A percentile compares a stretch with the other conserved stretches of the same genome.
Conservation (phyloP, 2,113 vertebrate species). For the Paramisgurnus dabryanus region DNA sequence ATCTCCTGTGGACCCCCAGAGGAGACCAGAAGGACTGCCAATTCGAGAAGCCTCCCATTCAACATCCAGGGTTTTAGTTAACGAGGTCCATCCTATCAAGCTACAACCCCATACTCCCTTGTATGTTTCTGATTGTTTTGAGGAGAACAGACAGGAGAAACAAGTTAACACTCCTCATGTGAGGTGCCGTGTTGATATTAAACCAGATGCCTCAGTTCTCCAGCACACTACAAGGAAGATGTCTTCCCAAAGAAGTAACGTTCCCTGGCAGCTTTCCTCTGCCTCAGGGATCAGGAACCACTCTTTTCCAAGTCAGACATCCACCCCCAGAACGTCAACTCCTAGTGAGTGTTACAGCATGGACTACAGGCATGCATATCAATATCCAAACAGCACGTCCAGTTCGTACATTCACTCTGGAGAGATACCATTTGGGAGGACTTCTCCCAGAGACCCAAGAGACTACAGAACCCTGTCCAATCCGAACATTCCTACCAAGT, state of each 20-base stretch:
- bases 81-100: conserved; percentile 94
- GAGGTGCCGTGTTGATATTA: conserved; percentile 91
- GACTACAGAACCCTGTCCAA: conserved; percentile 81
- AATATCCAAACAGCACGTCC: conserved; percentile 74
- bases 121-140: conserved; percentile 83
- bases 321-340: conserved; percentile 83
- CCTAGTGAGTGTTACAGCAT: conserved; percentile 87
- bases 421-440: conserved; percentile 71
- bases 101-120: conserved; percentile 90
- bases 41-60: conserved; percentile 70
- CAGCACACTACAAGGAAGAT: conserved; percentile 77
- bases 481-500: conserved; percentile 84
- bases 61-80: conserved; percentile 79
- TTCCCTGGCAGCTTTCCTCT: conserved; percentile 75
- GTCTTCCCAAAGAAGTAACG: conserved; percentile 65
- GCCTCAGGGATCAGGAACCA: conserved; percentile 77
- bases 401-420: conserved; percentile 72
- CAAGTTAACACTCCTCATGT: conserved; percentile 82
- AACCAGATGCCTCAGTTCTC: conserved; percentile 86
- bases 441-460: conserved; percentile 71
- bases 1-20: conserved; percentile 67
- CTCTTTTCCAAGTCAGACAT: conserved; percentile 78
- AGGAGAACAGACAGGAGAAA: conserved; percentile 72
- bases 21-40: conserved; percentile 69
- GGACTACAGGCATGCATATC: conserved; percentile 79